Base-by-base conservation (phyloP, 2,888 invertebrate genomes). In the Ochlodes sylvanus region DNA sequence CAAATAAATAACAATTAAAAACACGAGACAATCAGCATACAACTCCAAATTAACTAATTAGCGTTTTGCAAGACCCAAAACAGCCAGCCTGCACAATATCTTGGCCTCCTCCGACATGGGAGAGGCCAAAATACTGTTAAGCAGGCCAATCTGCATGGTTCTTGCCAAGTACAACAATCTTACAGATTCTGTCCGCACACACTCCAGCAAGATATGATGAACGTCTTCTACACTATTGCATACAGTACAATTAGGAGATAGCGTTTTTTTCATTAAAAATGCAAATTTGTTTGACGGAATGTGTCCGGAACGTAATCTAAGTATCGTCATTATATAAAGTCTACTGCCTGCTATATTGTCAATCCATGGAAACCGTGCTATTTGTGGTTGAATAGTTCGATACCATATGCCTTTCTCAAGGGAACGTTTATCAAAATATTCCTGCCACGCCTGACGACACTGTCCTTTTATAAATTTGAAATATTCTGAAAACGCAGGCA, bases 291-390 rank as follows among this genome's bases (percentile, higher is more conserved):
- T 63, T 9, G 63, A 56, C 32, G 63, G 44, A 47, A 64, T 64
- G 47, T 64, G 64, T 64, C 44, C 64, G 2, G 64, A 64, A 1
- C 47, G 64, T 19, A 56, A 21, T 47, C 56, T 42, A 19, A 64
- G 64, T 15, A 19, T 41, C 5, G 19, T 57, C 38, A 19, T 57
- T 57, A 17, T 38, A 7, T 19, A 38, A 0, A 38, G 38, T 38
- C 38, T 17, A 38, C 9, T 38, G 14, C 0, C 10, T 6, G 15
- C 7, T 38, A 17, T 14, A 57, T 57, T 57, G 17, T 57, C 57
- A 9, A 57, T 38, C 38, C 38, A 57, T 15, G 57, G 12, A 57
- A 12, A 38, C 2, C 9, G 15, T 14, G 58, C 6, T 41, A 58
- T 58, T 6, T 42, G 58, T 21, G 42, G 58, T 21, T 58, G 58